phyloP scores from a whole-genome alignment of 2,797 vertebrate species.

The Parauchenoglanis punctatus region DNA sequence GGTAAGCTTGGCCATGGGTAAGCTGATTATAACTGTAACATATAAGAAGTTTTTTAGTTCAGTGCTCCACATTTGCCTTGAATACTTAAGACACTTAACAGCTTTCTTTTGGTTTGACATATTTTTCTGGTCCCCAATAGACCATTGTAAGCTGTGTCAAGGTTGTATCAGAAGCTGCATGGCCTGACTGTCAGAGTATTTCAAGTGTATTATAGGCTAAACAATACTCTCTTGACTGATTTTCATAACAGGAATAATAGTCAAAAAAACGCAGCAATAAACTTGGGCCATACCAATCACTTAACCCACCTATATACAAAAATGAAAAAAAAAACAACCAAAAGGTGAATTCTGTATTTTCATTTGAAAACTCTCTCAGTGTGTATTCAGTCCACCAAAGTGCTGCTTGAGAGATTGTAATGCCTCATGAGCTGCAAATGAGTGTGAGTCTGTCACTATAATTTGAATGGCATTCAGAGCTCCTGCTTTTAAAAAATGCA shows the following conservation, averaged over 20 bases:
- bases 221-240: neutral
- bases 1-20: neutral
- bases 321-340: neutral
- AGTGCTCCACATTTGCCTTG: neutral
- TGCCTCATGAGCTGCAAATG: neutral
- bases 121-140: neutral
- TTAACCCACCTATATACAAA: neutral
- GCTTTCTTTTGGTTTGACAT: neutral
- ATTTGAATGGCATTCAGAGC: conserved; percentile 39
- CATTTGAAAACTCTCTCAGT: neutral
- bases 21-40: neutral
- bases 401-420: neutral
- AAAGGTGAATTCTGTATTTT: neutral
- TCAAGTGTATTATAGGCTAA: neutral
- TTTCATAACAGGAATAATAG: neutral
- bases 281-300: neutral
- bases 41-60: too few relatives aligned
- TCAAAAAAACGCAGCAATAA: neutral
- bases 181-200: neutral
- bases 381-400: neutral
- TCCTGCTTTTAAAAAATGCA: conserved; percentile 42
- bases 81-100: neutral
- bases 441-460: neutral
- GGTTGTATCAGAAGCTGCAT: neutral
- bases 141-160: neutral